phyloP scores from a whole-genome alignment of 2,888 invertebrate genomes.

The Teleogryllus oceanicus region DNA sequence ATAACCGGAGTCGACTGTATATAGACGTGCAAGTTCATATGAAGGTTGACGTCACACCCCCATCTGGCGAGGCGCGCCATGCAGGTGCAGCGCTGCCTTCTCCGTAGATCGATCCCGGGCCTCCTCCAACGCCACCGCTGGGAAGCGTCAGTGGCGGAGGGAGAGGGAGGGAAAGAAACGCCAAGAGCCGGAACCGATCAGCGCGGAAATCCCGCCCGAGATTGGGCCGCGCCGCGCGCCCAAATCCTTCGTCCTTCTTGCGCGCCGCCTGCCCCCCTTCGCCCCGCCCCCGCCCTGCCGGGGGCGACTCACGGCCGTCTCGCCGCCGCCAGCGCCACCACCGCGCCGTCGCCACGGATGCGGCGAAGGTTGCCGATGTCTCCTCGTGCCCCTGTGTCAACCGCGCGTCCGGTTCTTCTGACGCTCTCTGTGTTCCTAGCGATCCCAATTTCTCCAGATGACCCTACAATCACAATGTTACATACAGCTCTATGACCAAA shows the following conservation, averaged over 20 bases:
- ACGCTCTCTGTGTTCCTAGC: too few species aligned
- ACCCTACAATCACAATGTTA: too few species aligned
- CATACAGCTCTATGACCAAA: too few species aligned
- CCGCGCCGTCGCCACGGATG: background rate
- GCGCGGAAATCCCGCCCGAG: conserved; percentile 1
- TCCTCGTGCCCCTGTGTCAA: too few species aligned
- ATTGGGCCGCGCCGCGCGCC: background rate
- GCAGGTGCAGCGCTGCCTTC: background rate
- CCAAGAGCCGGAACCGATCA: conserved; percentile 8
- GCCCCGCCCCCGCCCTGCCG: background rate
- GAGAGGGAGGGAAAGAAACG: background rate
- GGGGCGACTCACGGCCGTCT: too few species aligned
- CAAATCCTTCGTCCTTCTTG: background rate
- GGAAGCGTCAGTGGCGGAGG: background rate
- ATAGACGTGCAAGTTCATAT: too few species aligned
- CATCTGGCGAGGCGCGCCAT: background rate
- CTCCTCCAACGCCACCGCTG: background rate
- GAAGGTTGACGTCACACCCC: background rate
- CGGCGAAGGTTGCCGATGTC: too few species aligned
- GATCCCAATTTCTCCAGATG: too few species aligned
- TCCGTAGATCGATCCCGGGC: background rate
- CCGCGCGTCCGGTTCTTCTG: too few species aligned
- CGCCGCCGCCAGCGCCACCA: background rate
- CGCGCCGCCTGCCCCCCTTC: background rate
- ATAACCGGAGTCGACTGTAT: too few species aligned